These are phyloP conservation scores for Spialia ferax DNA, from an alignment of 2,888 invertebrate genomes.

Conservation along the genomic window DNA sequence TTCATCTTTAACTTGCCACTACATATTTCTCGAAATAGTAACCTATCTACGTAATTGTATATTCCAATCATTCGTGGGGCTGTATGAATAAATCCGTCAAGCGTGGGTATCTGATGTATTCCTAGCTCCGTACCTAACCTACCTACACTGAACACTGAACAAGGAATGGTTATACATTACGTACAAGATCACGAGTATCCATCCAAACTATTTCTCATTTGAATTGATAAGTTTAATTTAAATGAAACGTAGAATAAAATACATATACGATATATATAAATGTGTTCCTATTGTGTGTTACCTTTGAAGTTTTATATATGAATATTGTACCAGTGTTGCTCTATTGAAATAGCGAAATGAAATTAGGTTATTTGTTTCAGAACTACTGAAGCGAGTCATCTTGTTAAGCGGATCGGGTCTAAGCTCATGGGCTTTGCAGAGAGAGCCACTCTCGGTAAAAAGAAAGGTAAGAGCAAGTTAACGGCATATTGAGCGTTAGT, in stretches of 20 bases:
- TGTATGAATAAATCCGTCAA: too few relatives aligned
- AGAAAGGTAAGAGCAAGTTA: constrained; percentile 75
- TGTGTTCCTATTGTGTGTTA: too few relatives aligned
- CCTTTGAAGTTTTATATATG: constrained; percentile 22
- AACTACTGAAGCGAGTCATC: constrained; percentile 94
- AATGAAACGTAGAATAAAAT: not conserved
- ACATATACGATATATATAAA: too few relatives aligned
- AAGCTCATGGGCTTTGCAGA: constrained; percentile 96
- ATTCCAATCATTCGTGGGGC: too few relatives aligned
- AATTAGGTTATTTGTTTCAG: constrained; percentile 88
- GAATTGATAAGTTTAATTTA: not conserved
- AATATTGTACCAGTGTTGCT: constrained; percentile 61
- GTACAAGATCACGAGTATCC: too few relatives aligned
- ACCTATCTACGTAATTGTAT: too few relatives aligned
- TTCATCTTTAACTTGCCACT: too few relatives aligned
- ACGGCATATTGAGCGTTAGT: constrained; percentile 49
- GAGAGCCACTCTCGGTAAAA: constrained; percentile 93
- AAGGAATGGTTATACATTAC: too few relatives aligned
- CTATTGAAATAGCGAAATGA: constrained; percentile 70
- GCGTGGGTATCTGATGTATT: too few relatives aligned
- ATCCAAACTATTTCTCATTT: not conserved
- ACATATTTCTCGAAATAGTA: too few relatives aligned
- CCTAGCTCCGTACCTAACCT: not conserved
- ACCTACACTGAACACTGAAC: too few relatives aligned
- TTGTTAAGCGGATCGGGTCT: constrained; percentile 96